Evolutionary conservation across 2,888 invertebrate species (phyloP), one percentile per base, ranked within the genome.

Genomic region (Nomada fucata): DNA sequence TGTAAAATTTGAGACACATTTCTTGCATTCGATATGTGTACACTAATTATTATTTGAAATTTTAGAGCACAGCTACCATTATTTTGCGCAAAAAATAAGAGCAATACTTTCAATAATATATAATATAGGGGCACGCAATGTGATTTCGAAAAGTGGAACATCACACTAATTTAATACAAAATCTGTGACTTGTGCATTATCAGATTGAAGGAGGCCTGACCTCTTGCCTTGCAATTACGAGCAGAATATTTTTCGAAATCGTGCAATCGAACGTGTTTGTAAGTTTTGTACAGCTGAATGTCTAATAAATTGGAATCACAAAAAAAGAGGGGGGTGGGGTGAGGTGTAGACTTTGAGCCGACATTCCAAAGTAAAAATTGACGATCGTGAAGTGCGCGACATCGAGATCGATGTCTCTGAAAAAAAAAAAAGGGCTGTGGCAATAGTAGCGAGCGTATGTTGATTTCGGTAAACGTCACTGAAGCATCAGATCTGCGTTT

Each of bases 301-400:
- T 74, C 63, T 73, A 79, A 79, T 82, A 83, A 88, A 82, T 83
- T 79, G 82, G 80, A 68, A 86, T 85, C 71, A 78, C 61, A 77
- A 74, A 68, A 83, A 76, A 79, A 83, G 69, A 65, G 53, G 79
- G 82, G 70, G 79, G 82, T 72, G 87, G 84, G 76, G 85, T 79
- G 79, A 82, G 73, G 79, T 55, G 61, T 81, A 84, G 88, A 86
- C 82, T 85, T 84, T 83, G 87, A 86, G 82, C 86, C 83, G 83
- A 82, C 88, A 84, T 89, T 84, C 83, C 79, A 82, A 64, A 78
- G 79, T 84, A 84, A 86, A 86, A 87, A 89, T 79, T 81, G 82
- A 80, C 76, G 77, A 85, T 82, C 77, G 78, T 71, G 60, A 80
- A 73, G 78, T 50, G 80, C 55, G 68, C 44, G 75, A 82, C 73